Evolutionary conservation across 2,888 invertebrate species (phyloP), one percentile per base, ranked within the genome.

Genomic region (Agonopterix subpropinquella): DNA sequence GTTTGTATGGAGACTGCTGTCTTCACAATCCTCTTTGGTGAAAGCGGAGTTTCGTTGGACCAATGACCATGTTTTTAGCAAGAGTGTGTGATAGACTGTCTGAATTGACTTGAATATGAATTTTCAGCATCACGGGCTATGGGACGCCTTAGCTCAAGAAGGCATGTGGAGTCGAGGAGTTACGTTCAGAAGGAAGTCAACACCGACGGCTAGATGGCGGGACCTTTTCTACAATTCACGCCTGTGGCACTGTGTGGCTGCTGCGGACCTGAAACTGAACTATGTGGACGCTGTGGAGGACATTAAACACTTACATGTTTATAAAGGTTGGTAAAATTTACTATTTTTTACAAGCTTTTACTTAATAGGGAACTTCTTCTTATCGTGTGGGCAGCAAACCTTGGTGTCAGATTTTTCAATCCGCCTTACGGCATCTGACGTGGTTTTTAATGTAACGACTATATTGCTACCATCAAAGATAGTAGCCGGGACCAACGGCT

Each of bases 181-280:
- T 4, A 50, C 57, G 36, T 71, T 62, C 28, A 53, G 45, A 50
- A 61, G 58, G 36, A 76, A 67, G 53, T 70, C 74, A 11, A 36
- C 43, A 5, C 28, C 11, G 5, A 5, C 48, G 13, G 28, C 54
- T 73, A 11, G 13, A 4, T 57, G 48, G 48, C 53, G 53, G 47
- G 57, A 65, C 9, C 50, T 70, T 1, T 59, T 64, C 47, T 48
- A 62, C 13, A 76, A 73, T 52, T 59, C 61, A 28, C 47, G 64
- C 2, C 53, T 70, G 11, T 81, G 80, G 80, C 45, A 56, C 8
- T 39, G 28, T 18, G 43, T 44, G 11, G 35, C 7, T 39, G 9
- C 10, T 39, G 39, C 39, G n/a, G n/a, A n/a, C 4, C 10, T 39
- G n/a, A 4, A 39, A 9, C n/a, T 9, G 10, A 39, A 39, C 1